Percentiles rank a stretch among this genome's conserved stretches.
Conservation (phyloP, 2,113 vertebrate genomes). For the Maccullochella peelii region DNA sequence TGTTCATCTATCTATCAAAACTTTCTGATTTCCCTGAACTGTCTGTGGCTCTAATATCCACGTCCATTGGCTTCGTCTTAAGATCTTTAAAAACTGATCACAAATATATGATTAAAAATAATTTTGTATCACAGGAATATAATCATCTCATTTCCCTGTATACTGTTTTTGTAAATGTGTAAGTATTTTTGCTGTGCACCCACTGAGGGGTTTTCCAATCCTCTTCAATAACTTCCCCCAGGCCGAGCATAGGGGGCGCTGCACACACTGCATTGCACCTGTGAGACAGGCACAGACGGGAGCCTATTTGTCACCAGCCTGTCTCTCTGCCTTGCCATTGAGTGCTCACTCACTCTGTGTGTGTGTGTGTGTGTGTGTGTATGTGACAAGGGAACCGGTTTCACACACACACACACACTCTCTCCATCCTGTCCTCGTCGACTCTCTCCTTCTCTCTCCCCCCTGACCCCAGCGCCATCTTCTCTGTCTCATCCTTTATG, state of each 20-base stretch:
- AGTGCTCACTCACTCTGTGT: constrained; percentile 55
- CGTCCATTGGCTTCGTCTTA: neutral
- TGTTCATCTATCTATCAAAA: neutral
- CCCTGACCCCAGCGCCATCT: constrained; percentile 89
- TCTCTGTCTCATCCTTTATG: constrained; percentile 95
- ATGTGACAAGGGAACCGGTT: constrained; percentile 12
- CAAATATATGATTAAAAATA: neutral
- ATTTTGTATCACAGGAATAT: too few relatives aligned
- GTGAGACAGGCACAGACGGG: constrained; percentile 44
- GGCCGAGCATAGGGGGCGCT: constrained; percentile 65
- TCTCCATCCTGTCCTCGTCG: constrained; percentile 74
- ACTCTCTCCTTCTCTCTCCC: constrained; percentile 73
- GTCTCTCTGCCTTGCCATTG: constrained; percentile 49
- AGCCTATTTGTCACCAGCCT: constrained; percentile 65
- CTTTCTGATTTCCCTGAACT: neutral
- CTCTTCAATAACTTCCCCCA: neutral
- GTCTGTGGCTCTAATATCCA: neutral
- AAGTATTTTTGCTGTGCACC: neutral
- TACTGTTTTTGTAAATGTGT: too few relatives aligned
- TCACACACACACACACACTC: constrained; percentile 42
- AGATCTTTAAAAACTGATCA: neutral
- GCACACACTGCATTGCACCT: constrained; percentile 60
- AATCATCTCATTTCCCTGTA: too few relatives aligned
- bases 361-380: constrained; percentile 42
- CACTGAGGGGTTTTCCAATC: neutral